These are phyloP conservation scores for Jaculus jaculus DNA, from an alignment of 2,113 vertebrate genomes.

Conservation along the genomic window DNA sequence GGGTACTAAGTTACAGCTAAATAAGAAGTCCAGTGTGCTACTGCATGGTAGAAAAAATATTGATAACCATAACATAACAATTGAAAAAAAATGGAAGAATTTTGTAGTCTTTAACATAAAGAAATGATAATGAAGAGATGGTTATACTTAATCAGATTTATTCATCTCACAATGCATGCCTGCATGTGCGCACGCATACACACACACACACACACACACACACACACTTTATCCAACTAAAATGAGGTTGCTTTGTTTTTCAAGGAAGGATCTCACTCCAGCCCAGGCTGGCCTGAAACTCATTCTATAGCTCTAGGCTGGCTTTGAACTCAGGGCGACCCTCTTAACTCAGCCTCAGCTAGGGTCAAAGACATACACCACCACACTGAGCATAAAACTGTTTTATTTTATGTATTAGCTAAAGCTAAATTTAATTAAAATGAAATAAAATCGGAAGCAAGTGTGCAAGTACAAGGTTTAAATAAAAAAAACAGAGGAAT, in stretches of 20 bases:
- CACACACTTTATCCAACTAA: too few species aligned
- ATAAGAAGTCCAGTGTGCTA: not conserved
- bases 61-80: too few species aligned
- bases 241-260: too few species aligned
- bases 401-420: not conserved
- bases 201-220: too few species aligned
- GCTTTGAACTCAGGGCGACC: too few species aligned
- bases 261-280: too few species aligned
- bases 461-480: not conserved
- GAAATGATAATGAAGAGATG: not conserved
- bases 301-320: too few species aligned
- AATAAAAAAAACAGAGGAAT: not conserved
- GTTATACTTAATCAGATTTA: not conserved
- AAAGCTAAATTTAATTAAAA: not conserved
- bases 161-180: not conserved
- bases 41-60: not conserved
- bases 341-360: too few species aligned
- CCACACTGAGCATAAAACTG: too few species aligned
- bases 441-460: constrained; percentile 5
- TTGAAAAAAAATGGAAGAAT: not conserved
- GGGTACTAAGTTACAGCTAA: not conserved
- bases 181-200: too few species aligned
- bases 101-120: not conserved
- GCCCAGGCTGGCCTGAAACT: too few species aligned
- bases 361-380: too few species aligned